Percentiles rank a stretch among this genome's conserved stretches.
These are phyloP conservation scores for Pipra filicauda DNA, from an alignment of 2,113 vertebrate species.

Conservation along the genomic window DNA sequence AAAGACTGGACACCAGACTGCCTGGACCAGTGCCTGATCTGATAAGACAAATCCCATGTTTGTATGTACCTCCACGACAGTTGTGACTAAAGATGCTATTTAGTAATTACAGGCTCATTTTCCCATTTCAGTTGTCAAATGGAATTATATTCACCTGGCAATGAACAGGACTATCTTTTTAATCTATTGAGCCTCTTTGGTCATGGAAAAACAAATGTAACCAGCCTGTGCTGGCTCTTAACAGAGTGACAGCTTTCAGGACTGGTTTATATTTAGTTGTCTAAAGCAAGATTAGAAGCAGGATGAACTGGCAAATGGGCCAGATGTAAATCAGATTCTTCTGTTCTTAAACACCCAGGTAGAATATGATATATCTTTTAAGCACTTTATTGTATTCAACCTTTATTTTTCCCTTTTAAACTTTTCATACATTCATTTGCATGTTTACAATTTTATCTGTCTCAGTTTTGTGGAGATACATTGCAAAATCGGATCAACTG, in stretches of 20 bases:
- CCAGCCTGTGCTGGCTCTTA: neutral
- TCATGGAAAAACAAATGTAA: neutral
- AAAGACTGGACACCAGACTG: slow-evolving; percentile 16
- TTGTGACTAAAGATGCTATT: slow-evolving; percentile 4
- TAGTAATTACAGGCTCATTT: slow-evolving; percentile 16
- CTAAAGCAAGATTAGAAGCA: slow-evolving; percentile 5
- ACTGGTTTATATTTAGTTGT: neutral
- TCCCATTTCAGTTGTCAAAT: slow-evolving; percentile 23
- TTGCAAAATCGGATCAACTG: neutral
- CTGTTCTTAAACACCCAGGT: neutral
- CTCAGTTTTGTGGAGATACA: neutral
- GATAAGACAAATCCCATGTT: slow-evolving; percentile 32
- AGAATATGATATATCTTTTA: neutral
- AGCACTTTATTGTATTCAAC: neutral
- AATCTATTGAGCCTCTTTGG: slow-evolving; percentile 2
- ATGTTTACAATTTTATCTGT: neutral
- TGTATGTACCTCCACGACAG: neutral
- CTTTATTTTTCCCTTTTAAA: neutral
- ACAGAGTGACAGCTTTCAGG: slow-evolving; percentile 13
- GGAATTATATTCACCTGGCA: slow-evolving; percentile 46
- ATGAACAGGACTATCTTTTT: neutral
- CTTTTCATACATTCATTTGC: neutral
- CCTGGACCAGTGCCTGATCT: slow-evolving; percentile 36
- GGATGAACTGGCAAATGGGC: neutral
- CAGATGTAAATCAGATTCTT: neutral